phyloP scores from a whole-genome alignment of 2,888 invertebrate species.

The Ochropacha duplaris region DNA sequence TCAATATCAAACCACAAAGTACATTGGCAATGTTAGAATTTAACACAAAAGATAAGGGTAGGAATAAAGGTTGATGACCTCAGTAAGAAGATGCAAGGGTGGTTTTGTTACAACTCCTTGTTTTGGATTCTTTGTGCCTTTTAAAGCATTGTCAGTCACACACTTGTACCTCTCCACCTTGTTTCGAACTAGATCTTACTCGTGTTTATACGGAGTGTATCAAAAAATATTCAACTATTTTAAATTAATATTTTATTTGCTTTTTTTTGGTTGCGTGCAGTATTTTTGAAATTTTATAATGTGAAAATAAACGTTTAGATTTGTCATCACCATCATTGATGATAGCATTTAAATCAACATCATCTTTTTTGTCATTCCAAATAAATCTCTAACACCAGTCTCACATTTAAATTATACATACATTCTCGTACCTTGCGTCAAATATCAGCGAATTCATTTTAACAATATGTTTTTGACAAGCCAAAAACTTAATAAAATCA shows the following conservation, averaged over 20 bases:
- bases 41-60: slow-evolving; percentile 24
- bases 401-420: too few relatives aligned
- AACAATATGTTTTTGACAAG: background rate
- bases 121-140: slow-evolving; percentile 56
- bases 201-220: slow-evolving; percentile 39
- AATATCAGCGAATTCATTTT: background rate
- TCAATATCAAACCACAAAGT: slow-evolving; percentile 44
- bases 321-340: too few relatives aligned
- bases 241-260: too few relatives aligned
- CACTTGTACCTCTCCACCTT: slow-evolving; percentile 70
- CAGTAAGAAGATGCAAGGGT: slow-evolving; percentile 49
- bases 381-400: too few relatives aligned
- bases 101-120: slow-evolving; percentile 48
- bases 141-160: slow-evolving; percentile 63
- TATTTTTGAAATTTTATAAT: too few relatives aligned
- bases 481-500: slow-evolving; percentile 1
- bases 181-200: slow-evolving; percentile 45
- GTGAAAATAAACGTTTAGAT: too few relatives aligned
- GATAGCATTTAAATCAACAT: too few relatives aligned
- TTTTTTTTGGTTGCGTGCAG: background rate
- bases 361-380: too few relatives aligned
- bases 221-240: slow-evolving; percentile 5
- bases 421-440: too few relatives aligned
- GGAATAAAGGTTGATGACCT: slow-evolving; percentile 57
- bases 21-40: slow-evolving; percentile 28